A percentile compares a stretch with the other conserved stretches of the same genome.
Conservation (phyloP, 2,113 vertebrate species). For the Globicephala melas region DNA sequence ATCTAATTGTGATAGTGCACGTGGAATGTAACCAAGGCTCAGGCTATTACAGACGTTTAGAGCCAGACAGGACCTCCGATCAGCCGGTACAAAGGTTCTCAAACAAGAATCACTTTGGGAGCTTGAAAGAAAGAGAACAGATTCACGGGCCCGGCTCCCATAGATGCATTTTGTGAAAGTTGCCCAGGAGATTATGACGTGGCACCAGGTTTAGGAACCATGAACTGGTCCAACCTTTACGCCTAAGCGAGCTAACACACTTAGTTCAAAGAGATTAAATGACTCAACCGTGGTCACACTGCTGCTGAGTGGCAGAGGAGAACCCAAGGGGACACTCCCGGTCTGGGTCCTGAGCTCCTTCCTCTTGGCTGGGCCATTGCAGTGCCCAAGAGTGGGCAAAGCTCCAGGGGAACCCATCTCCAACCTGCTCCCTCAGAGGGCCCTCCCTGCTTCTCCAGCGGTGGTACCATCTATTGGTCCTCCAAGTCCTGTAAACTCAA, state of each 20-base stretch:
- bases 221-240: not conserved
- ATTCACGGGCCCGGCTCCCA: not conserved
- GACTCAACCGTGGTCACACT: not conserved
- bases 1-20: not conserved
- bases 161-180: not conserved
- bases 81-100: not conserved
- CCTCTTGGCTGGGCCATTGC: not conserved
- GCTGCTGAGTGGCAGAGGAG: not conserved
- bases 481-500: not conserved
- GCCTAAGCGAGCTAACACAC: not conserved
- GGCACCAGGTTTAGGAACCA: not conserved
- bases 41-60: not conserved
- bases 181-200: not conserved
- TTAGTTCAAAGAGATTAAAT: not conserved
- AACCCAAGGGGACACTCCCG: not conserved
- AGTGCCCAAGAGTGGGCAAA: not conserved
- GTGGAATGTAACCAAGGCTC: not conserved
- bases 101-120: not conserved
- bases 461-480: not conserved
- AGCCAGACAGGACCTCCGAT: not conserved
- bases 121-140: not conserved
- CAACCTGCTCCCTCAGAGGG: not conserved
- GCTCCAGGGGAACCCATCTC: not conserved
- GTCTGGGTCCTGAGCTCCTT: not conserved
- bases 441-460: not conserved